Base-by-base conservation (phyloP, 2,113 vertebrate species). In the Melanerpes formicivorus region DNA sequence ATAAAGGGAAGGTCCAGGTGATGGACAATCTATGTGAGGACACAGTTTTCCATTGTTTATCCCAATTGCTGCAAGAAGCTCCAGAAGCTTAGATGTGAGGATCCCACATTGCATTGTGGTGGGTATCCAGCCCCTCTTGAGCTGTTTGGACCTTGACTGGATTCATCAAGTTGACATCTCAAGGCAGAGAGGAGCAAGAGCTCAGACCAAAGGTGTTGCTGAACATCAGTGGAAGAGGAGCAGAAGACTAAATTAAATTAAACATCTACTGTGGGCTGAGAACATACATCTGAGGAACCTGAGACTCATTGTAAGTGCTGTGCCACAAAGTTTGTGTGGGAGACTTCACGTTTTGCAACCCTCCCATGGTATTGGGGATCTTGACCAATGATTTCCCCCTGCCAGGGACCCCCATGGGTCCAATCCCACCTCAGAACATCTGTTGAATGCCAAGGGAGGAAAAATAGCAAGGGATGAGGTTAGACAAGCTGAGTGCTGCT, bases 161-260 rank as follows among this genome's bases (percentile, higher is more conserved):
- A 37, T 64, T 25, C 5, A n/a, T n/a, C 56, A 14, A 18, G 32
- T 14, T 27, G 34, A 22, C 22, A 18, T 42, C 58, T 23, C 34
- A 54, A 59, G 69, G 69, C 34, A 40, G 50, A 29, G 5, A 52
- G 14, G 50, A 32, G 13, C 7, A 44, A 50, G 22, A 80, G 76
- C 44, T 85, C 59, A 26, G 77, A 16, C 26, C 0, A 0, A 59
- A 55, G 1, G 2, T 0, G 3, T 11, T 50, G 58, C 25, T 44
- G 25, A 8, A n/a, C 54, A 14, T 30, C 62, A 73, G 60, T 52
- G 54, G 59, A 60, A n/a, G 62, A 74, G 37, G 37, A 60, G 25
- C 12, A 46, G 71, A 65, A 64, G 44, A n/a, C 76, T 64, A 44
- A 86, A 76, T 27, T 27, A 34, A 2, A 0, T n/a, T 26, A 74